phyloP scores from a whole-genome alignment of 2,797 vertebrate genomes.

The Cynopterus sphinx region DNA sequence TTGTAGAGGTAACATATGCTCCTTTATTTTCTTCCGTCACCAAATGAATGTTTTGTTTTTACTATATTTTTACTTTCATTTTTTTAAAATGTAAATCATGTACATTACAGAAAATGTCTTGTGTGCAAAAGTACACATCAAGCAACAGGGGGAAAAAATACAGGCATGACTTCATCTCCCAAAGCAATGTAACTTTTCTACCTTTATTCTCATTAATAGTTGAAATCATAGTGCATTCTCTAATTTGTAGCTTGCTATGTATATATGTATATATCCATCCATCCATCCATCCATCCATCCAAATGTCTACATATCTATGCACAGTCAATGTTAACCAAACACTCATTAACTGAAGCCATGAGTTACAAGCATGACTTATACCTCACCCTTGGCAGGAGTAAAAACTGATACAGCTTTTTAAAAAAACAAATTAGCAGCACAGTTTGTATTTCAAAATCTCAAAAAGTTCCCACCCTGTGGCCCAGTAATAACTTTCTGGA shows the following conservation, averaged over 20 bases:
- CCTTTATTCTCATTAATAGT: background rate
- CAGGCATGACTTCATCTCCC: background rate
- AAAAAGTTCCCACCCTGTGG: constrained; percentile 11
- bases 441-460: background rate
- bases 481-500: constrained; percentile 2
- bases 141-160: background rate
- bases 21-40: background rate
- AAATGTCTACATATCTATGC: background rate
- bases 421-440: background rate
- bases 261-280: background rate
- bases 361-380: background rate
- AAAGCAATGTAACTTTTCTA: background rate
- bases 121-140: background rate
- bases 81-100: background rate
- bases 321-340: background rate
- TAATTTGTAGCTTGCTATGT: background rate
- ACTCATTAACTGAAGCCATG: background rate
- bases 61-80: background rate
- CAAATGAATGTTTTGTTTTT: background rate
- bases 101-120: constrained; percentile 19
- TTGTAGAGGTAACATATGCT: background rate
- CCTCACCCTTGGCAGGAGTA: background rate
- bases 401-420: background rate
- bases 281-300: background rate
- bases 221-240: background rate